Base-by-base conservation (phyloP, 2,888 invertebrate genomes). In the Frankliniella fusca region DNA sequence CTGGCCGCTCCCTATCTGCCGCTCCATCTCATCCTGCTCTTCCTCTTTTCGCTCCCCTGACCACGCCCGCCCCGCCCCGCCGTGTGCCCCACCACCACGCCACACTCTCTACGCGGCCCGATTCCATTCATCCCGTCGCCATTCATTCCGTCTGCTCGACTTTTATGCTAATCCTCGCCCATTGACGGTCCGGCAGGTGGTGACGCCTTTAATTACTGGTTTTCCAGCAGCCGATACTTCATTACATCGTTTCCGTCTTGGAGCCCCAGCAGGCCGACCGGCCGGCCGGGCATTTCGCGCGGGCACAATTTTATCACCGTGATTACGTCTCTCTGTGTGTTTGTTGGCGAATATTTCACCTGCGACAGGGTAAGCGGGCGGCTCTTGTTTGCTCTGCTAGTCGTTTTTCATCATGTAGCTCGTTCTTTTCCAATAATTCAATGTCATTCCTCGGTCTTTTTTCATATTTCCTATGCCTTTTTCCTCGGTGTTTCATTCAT, bases 131-230 rank as follows among this genome's bases (percentile, higher is more conserved):
- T 15, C 70, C 27, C 23, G 27, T 27, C 38, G 38, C 12, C 70
- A 76, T 76, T 76, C 70, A 76, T 76, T 76, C 70, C 12, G n/a
- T 76, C 61, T 18, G 61, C 61, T 61, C 61, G 61, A 61, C 61
- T 61, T 61, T 61, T 61, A 61, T 61, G 61, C 61, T 61, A 61
- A 61, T 61, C 18, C 61, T 61, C 61, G 61, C 61, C 15, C 70
- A 70, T 70, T 9, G 65, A 18, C 65, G 65, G 20, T 70, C 27
- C 70, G 27, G 70, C 70, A 76, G 70, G 70, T 76, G 70, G 70
- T 9, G n/a, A 12, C 27, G 70, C 27, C 70, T 76, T 27, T 76
- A 76, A 76, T 76, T 76, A 27, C 70, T 12, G 70, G 20, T 15
- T 3, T 61, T 15, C 61, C 20, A 61, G 61, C 20, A 61, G 61